Percentiles rank a stretch among this genome's conserved stretches.
Evolutionary conservation across 2,888 invertebrate species (phyloP).

Genomic region (Pristionchus mayeri): DNA sequence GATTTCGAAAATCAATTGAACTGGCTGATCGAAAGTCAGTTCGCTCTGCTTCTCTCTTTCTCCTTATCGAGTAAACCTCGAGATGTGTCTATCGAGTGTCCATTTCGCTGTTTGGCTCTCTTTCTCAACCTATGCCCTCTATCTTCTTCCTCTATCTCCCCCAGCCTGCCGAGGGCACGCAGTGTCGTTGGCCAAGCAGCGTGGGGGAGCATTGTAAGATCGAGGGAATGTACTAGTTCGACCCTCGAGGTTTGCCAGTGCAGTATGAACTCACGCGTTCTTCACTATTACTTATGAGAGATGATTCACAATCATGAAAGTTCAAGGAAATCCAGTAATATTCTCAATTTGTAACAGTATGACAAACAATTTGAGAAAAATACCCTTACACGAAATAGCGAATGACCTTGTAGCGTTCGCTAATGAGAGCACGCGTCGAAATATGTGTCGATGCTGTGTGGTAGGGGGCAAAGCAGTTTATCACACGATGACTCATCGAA

Average conservation of each 20-base stretch:
- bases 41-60: slow-evolving; percentile 5
- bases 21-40: neutral
- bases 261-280: no score
- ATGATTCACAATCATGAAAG: no score
- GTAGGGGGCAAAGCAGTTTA: neutral
- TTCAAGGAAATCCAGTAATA: no score
- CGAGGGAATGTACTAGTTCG: neutral
- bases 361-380: no score
- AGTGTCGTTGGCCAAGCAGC: no score
- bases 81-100: neutral
- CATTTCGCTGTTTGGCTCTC: neutral
- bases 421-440: neutral
- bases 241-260: neutral
- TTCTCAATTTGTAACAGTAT: no score
- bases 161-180: no score
- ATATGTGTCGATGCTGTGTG: neutral
- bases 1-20: slow-evolving; percentile 25
- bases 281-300: no score
- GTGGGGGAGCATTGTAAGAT: no score
- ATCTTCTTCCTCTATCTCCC: neutral
- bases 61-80: neutral
- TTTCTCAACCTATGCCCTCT: no score
- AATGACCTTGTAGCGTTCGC: neutral
- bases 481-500: neutral
- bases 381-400: no score